Evolutionary conservation across 2,797 vertebrate genomes (phyloP).

Genomic region (Garrulus glandarius): DNA sequence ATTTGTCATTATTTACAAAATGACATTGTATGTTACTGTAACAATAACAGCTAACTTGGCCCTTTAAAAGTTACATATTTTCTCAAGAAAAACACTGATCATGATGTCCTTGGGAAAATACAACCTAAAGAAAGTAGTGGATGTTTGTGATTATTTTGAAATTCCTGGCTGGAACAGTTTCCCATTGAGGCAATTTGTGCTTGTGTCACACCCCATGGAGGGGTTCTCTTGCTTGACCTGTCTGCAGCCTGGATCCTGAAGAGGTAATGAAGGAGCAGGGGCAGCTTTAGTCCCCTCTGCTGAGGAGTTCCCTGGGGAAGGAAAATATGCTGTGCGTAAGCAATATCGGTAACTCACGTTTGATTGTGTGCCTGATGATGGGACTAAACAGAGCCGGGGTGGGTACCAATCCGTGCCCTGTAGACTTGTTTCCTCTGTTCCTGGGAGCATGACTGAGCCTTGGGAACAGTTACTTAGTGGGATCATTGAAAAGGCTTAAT

Average conservation of each 20-base stretch:
- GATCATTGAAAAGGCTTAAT: background rate
- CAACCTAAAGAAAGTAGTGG: background rate
- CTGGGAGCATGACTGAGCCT: background rate
- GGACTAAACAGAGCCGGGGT: background rate
- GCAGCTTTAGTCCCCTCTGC: background rate
- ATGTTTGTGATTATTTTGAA: background rate
- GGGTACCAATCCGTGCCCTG: background rate
- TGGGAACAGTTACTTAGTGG: background rate
- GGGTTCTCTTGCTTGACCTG: background rate
- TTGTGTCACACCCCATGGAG: background rate
- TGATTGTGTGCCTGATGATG: background rate
- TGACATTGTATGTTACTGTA: background rate
- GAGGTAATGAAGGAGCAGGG: background rate
- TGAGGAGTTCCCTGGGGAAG: background rate
- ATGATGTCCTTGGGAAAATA: background rate
- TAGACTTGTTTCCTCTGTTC: background rate
- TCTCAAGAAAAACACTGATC: background rate
- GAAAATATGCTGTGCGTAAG: background rate
- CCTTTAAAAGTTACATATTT: background rate
- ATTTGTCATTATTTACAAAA: background rate
- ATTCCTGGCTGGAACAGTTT: background rate
- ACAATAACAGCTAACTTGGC: background rate
- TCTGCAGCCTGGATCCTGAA: background rate
- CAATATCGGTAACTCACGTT: background rate
- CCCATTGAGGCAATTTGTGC: background rate